Base-by-base conservation (phyloP, 2,797 vertebrate genomes). In the Typhlichthys subterraneus region DNA sequence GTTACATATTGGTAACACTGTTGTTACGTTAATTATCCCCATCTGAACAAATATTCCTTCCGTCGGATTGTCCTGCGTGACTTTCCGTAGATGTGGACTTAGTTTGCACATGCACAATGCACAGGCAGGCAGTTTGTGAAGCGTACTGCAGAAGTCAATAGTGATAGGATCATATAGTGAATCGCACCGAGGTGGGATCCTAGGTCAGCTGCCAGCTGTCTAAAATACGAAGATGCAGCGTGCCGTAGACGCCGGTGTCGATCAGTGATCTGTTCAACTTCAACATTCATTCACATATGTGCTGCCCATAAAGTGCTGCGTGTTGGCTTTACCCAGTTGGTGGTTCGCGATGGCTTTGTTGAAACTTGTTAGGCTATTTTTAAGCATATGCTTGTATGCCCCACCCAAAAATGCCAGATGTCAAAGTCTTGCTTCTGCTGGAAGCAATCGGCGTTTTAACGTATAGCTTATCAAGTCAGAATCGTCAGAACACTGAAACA, bases 311-410 rank as follows among this genome's bases (percentile, higher is more conserved):
- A 0, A 0, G 5, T 29, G 56, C 23, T 23, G 2, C 2, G 1
- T 19, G 14, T 23, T 23, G 23, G 3, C 23, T 4, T 23, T 23
- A 51, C 50, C 7, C 8, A 51, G 13, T 15, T 14, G 33, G 31
- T 29, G 3, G 6, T 31, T 12, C 57, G 48, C 49, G 6, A 56
- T 55, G 46, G 65, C 46, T 73, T 61, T 58, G 65, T 74, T 73
- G 12, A 48, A 75, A 79, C 68, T 73, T 66, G 73, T 72, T 60
- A 2, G 49, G 7, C 33, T 60, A 42, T 48, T 54, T 66, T 69
- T 12, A 17, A 5, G 19, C 45, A 31, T 47, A 8, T 52, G n/a
- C 12, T 29, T 11, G 14, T 46, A 46, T 1, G 45, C n/a, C 57
- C 62, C 55, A 31, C 64, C 60, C 61, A 5, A 5, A 0, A 13